Evolutionary conservation across 2,113 vertebrate genomes (phyloP), one percentile per base, ranked within the genome.

Genomic region (Anarrhichthys ocellatus): DNA sequence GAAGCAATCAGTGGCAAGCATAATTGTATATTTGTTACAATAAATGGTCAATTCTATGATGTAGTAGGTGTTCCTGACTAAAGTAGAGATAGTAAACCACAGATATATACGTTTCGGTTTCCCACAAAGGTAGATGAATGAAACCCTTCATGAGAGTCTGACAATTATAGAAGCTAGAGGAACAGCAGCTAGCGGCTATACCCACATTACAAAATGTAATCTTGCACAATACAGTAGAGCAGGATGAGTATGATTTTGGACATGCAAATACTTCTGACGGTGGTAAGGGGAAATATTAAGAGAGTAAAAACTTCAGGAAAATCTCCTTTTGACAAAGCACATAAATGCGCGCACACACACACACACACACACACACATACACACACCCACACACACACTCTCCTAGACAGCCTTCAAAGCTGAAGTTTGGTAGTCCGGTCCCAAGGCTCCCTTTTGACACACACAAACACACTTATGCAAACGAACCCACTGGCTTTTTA

Each of bases 391-490:
- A 72, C 24, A 6, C 24, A 27, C 56, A 27, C 56, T 4, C 56
- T n/a, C 22, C 56, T 44, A 42, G 42, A 78, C 80, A 85, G 83
- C 74, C 70, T 88, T 91, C 78, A 85, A 79, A 90, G 81, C 76
- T 27, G 24, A 77, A 89, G 82, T 78, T 78, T 85, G 79, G 86
- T 89, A 20, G 17, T 58, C 36, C 61, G 76, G 78, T 92, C 87
- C 84, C 86, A 81, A 87, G 87, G 87, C 83, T 90, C 87, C 69
- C 62, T 89, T 89, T 76, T 82, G 71, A 89, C 83, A 86, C 74
- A 73, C 56, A 58, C 78, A 87, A 84, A 87, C 80, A 83, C 88
- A 86, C 87, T 81, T 85, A 83, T 73, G 63, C 86, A 84, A 87
- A 87, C 56, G 34, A 85, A 88, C 86, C 83, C 72, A 38, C 67